These are phyloP conservation scores for Drosophila nannoptera DNA, from an alignment of 1,140 invertebrate species.

Conservation along the genomic window DNA sequence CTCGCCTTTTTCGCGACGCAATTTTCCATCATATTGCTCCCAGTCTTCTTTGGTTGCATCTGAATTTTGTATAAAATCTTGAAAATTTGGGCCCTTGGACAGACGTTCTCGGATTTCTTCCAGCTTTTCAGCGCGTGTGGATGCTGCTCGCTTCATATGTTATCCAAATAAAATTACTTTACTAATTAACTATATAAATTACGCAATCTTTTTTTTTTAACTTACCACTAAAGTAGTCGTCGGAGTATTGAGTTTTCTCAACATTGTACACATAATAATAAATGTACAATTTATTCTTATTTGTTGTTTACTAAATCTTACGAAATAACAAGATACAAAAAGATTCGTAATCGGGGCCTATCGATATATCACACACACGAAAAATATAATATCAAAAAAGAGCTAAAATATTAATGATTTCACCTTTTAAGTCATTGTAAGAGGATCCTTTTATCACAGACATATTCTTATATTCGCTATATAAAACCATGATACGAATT, in stretches of 20 bases:
- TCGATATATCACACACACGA: not conserved
- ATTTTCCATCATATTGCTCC: constrained; percentile 86
- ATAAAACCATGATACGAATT: not conserved
- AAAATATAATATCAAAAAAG: not conserved
- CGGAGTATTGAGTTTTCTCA: constrained; percentile 27
- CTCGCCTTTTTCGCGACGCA: constrained; percentile 91
- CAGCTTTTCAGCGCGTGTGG: constrained; percentile 72
- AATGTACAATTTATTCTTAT: constrained; percentile 5
- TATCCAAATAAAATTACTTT: not conserved
- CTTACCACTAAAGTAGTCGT: constrained; percentile 14
- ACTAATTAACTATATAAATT: not conserved
- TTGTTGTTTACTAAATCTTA: constrained; percentile 27
- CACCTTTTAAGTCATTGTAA: no score
- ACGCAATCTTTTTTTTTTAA: not conserved
- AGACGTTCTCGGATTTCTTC: constrained; percentile 82
- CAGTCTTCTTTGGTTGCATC: constrained; percentile 81
- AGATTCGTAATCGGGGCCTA: constrained; percentile 14
- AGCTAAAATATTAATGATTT: not conserved
- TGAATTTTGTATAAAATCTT: constrained; percentile 82
- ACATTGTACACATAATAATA: constrained; percentile 17
- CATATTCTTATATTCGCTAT: not conserved
- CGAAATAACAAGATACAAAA: constrained; percentile 24
- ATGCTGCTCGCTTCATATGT: constrained; percentile 44
- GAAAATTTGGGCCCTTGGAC: constrained; percentile 82
- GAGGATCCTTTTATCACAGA: no score